A percentile compares a stretch with the other conserved stretches of the same genome.
Conservation (phyloP, 2,113 vertebrate genomes). For the Actenoides lindsayi region DNA sequence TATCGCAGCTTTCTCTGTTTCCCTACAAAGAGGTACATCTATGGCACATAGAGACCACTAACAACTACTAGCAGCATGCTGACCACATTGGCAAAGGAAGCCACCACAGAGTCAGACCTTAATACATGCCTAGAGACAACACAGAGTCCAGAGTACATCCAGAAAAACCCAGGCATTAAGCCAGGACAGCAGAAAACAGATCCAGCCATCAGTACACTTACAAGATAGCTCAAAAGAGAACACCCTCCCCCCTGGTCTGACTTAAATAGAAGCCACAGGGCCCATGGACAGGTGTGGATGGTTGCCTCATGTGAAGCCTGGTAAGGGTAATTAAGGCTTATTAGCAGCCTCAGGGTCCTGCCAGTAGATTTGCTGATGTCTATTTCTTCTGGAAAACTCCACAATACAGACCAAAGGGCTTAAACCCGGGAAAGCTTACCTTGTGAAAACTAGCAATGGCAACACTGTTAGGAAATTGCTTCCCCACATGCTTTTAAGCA, state of each 20-base stretch:
- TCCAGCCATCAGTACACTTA: accelerated
- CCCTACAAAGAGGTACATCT: accelerated
- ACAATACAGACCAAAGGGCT: background rate
- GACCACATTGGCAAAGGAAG: accelerated
- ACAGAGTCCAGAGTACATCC: accelerated
- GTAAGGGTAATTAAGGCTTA: background rate
- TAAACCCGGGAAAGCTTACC: background rate
- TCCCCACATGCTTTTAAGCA: background rate
- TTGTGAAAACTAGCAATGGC: background rate
- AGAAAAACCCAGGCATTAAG: accelerated
- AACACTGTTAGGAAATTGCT: background rate
- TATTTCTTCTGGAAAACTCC: background rate
- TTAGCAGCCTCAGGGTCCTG: background rate
- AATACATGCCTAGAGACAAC: accelerated
- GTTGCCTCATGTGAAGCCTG: background rate
- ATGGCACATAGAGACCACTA: too few relatives aligned
- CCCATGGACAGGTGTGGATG: background rate
- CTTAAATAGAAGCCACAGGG: background rate
- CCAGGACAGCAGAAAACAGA: background rate
- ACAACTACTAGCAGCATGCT: accelerated
- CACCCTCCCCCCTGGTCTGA: accelerated
- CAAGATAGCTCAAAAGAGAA: accelerated
- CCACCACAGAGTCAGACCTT: background rate
- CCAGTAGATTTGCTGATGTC: background rate
- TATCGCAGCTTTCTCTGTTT: background rate